Conservation (phyloP, 1,140 invertebrate genomes). For the Melitaea cinxia region DNA sequence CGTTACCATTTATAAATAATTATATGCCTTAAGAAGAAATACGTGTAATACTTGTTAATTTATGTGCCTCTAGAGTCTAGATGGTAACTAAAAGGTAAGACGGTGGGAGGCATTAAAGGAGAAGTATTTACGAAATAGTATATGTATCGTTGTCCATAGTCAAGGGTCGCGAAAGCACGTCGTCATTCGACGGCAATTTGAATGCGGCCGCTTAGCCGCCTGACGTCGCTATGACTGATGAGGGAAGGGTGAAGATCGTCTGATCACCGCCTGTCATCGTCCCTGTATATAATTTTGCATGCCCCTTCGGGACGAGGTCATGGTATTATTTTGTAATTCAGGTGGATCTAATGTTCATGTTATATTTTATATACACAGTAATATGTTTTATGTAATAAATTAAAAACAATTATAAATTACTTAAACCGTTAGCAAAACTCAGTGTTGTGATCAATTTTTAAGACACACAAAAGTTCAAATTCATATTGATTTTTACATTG, state of each 20-base stretch:
- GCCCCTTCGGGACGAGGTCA: slow-evolving; percentile 47
- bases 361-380: background rate
- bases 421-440: too few species aligned
- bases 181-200: slow-evolving; percentile 78
- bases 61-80: too few species aligned
- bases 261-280: slow-evolving; percentile 69
- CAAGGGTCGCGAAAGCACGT: slow-evolving; percentile 74
- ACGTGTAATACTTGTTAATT: too few species aligned
- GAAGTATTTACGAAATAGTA: slow-evolving; percentile 31
- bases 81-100: background rate
- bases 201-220: slow-evolving; percentile 77
- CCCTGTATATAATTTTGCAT: slow-evolving; percentile 71
- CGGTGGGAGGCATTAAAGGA: slow-evolving; percentile 11
- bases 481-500: too few species aligned
- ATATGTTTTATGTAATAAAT: too few species aligned
- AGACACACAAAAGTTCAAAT: too few species aligned
- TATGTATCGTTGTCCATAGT: slow-evolving; percentile 55
- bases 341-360: slow-evolving; percentile 37
- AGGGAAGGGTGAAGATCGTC: slow-evolving; percentile 73
- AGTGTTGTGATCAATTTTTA: too few species aligned
- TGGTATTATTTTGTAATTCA: slow-evolving; percentile 52
- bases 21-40: too few species aligned
- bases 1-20: too few species aligned
- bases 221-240: slow-evolving; percentile 78
- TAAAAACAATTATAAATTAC: too few species aligned